Evolutionary conservation across 2,113 vertebrate species (phyloP).

Genomic region (Octodon degus): DNA sequence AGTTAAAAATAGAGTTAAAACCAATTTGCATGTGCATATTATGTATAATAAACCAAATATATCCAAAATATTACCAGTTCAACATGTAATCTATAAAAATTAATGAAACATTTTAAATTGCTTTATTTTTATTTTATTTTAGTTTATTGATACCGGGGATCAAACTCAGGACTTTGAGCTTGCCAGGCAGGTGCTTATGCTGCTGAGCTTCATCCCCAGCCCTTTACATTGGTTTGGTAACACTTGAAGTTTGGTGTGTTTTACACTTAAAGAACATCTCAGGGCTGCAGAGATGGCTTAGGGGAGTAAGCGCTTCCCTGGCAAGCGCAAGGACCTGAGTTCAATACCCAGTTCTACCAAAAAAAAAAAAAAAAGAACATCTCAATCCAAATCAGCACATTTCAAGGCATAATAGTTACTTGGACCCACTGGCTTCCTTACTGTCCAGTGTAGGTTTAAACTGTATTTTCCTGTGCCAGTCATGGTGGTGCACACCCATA

Average conservation of each 20-base stretch:
- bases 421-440: background rate
- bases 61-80: constrained; percentile 11
- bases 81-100: background rate
- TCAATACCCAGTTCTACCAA: no score
- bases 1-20: constrained; percentile 13
- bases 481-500: background rate
- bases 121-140: background rate
- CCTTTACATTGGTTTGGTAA: background rate
- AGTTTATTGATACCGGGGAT: no score
- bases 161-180: no score
- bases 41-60: background rate
- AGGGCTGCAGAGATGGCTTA: background rate
- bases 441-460: background rate
- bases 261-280: background rate
- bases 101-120: background rate
- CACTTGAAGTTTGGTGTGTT: background rate
- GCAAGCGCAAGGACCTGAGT: no score
- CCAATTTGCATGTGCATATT: background rate
- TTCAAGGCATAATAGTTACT: background rate
- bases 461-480: background rate
- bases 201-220: no score
- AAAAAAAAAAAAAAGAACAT: background rate
- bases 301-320: no score
- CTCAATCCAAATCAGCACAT: background rate
- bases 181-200: no score